These are phyloP conservation scores for Capreolus pygargus DNA, from an alignment of 2,113 vertebrate genomes.

Conservation along the genomic window DNA sequence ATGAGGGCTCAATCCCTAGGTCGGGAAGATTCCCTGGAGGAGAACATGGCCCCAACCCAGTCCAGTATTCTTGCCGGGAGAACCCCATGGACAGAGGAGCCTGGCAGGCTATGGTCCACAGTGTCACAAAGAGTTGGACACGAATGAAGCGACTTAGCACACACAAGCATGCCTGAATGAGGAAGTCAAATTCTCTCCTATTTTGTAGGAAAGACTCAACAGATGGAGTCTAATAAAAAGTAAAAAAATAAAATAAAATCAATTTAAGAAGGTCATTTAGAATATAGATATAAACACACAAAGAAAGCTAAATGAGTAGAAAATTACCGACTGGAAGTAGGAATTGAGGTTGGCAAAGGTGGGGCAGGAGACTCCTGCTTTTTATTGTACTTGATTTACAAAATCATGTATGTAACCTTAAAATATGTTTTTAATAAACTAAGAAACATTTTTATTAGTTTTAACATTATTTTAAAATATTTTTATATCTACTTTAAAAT, in stretches of 20 bases:
- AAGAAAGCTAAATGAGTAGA: not conserved
- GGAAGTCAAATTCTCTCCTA: not conserved
- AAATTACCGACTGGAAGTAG: not conserved
- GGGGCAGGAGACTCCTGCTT: not conserved
- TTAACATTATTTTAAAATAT: not conserved
- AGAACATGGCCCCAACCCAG: not conserved
- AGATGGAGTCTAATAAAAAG: not conserved
- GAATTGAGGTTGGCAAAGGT: not conserved
- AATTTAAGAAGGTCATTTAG: not conserved
- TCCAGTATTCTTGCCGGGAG: not conserved
- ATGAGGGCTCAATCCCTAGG: not conserved
- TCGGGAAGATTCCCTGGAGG: not conserved
- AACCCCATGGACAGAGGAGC: not conserved
- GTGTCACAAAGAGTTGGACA: not conserved
- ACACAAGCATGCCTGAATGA: not conserved
- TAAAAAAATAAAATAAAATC: not conserved
- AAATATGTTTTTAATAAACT: not conserved
- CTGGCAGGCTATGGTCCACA: fast-evolving
- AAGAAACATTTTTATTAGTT: not conserved
- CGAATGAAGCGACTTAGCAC: not conserved
- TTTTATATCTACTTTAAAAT: not conserved
- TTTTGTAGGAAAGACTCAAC: not conserved
- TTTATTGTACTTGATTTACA: not conserved
- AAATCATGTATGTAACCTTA: not conserved
- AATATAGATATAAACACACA: not conserved